A percentile compares a stretch with the other conserved stretches of the same genome.
These are phyloP conservation scores for Agraylea sexmaculata DNA, from an alignment of 1,140 invertebrate species.

Conservation along the genomic window DNA sequence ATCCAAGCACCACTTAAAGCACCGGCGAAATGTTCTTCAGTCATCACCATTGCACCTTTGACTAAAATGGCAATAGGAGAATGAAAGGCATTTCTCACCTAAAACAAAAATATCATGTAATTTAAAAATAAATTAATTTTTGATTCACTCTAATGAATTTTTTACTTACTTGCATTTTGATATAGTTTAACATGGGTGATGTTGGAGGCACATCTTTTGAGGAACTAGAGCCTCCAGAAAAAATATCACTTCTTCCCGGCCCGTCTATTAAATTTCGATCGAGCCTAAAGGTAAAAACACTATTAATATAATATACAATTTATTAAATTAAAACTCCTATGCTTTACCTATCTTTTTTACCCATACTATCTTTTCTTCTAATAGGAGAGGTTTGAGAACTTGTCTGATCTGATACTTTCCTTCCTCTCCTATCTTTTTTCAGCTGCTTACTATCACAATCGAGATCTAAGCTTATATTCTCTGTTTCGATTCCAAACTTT, in stretches of 20 bases:
- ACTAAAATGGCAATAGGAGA: constrained; percentile 77
- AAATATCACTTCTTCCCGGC: constrained; percentile 27
- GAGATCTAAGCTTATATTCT: constrained; percentile 37
- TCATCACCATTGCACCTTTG: constrained; percentile 84
- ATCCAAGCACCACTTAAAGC: constrained; percentile 89
- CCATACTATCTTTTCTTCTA: constrained; percentile 60
- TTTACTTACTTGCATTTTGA: constrained; percentile 67
- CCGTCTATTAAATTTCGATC: constrained; percentile 38
- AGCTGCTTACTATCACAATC: constrained; percentile 39
- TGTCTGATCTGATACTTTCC: constrained; percentile 67
- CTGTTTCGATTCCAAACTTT: constrained; percentile 61
- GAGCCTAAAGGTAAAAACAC: constrained; percentile 24
- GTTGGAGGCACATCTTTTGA: constrained; percentile 20
- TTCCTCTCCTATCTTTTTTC: constrained; percentile 40
- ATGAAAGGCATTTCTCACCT: constrained; percentile 80
- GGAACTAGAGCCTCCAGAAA: constrained; percentile 19
- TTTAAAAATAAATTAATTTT: not conserved
- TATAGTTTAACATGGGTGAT: constrained; percentile 71
- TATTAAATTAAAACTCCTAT: constrained; percentile 1
- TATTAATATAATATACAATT: not conserved
- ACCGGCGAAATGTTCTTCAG: constrained; percentile 78
- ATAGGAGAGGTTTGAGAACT: constrained; percentile 62
- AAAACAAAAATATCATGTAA: constrained; percentile 20
- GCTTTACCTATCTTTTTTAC: constrained; percentile 58
- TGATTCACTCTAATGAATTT: too few species aligned